Evolutionary conservation across 2,888 invertebrate species (phyloP).

Genomic region (Xylophagus ater): DNA sequence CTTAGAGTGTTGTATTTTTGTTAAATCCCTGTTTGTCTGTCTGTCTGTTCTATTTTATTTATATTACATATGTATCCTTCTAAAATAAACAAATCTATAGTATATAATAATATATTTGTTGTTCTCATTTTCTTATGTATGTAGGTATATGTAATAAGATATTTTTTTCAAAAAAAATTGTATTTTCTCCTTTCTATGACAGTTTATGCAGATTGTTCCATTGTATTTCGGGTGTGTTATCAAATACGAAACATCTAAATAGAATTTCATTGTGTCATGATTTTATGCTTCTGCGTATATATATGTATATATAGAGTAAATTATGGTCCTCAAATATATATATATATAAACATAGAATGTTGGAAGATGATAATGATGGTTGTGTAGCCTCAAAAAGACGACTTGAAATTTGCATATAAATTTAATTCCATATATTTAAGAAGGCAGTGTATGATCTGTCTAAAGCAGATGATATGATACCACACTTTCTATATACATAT

Average conservation of each 20-base stretch:
- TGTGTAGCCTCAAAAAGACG: conserved; percentile 5
- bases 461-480: conserved; percentile 7
- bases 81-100: too few relatives aligned
- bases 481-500: too few relatives aligned
- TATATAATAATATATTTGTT: too few relatives aligned
- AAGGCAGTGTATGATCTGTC: conserved; percentile 11
- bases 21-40: too few relatives aligned
- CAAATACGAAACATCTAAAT: conserved; percentile 11
- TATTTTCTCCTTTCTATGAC: conserved; percentile 8
- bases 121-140: too few relatives aligned
- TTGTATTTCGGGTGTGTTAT: conserved; percentile 9
- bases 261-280: conserved; percentile 11
- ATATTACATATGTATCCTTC: too few relatives aligned
- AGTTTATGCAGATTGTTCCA: conserved; percentile 11
- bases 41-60: too few relatives aligned
- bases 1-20: too few relatives aligned
- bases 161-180: too few relatives aligned
- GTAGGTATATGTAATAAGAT: too few relatives aligned
- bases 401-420: conserved; percentile 11
- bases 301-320: not conserved
- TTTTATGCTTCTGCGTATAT: conserved; percentile 7
- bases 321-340: too few relatives aligned
- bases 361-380: not conserved
- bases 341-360: not conserved
- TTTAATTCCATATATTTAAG: conserved; percentile 13